Conservation (phyloP, 1,140 invertebrate genomes). For the Zaprionus lachaisei region DNA sequence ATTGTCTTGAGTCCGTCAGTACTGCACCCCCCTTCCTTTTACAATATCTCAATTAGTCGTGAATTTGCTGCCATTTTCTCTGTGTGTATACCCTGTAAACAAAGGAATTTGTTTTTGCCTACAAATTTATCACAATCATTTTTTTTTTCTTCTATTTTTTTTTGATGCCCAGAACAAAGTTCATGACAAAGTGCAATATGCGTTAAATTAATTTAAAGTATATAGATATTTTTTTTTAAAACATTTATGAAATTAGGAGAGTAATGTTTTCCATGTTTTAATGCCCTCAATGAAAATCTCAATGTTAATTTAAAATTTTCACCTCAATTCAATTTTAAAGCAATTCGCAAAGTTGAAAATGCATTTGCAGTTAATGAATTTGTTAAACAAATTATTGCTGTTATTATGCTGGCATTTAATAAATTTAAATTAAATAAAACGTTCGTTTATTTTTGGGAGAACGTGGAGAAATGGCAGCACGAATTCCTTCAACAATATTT, state of each 20-base stretch:
- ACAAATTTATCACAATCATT: slow-evolving; percentile 10
- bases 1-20: neutral
- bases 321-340: neutral
- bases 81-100: neutral
- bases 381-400: slow-evolving; percentile 63
- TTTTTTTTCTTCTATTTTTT: slow-evolving; percentile 36
- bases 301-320: slow-evolving; percentile 16
- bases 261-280: slow-evolving; percentile 4
- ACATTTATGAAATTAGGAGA: slow-evolving; percentile 15
- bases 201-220: slow-evolving; percentile 44
- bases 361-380: slow-evolving; percentile 35
- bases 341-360: slow-evolving; percentile 13
- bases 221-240: slow-evolving; percentile 1
- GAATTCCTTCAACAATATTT: slow-evolving; percentile 4
- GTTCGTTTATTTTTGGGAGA: neutral
- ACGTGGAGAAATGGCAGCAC: slow-evolving; percentile 13
- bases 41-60: neutral
- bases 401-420: slow-evolving; percentile 12
- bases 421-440: slow-evolving; percentile 5
- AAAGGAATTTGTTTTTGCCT: neutral
- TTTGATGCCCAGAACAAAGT: slow-evolving; percentile 66
- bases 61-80: slow-evolving; percentile 31
- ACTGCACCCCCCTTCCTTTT: neutral
- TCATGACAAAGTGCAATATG: slow-evolving; percentile 75
- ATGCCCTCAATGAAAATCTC: slow-evolving; percentile 5